A percentile compares a stretch with the other conserved stretches of the same genome.
These are phyloP conservation scores for Ichneumoninae sp. DNA, from an alignment of 2,888 invertebrate species.

Conservation along the genomic window DNA sequence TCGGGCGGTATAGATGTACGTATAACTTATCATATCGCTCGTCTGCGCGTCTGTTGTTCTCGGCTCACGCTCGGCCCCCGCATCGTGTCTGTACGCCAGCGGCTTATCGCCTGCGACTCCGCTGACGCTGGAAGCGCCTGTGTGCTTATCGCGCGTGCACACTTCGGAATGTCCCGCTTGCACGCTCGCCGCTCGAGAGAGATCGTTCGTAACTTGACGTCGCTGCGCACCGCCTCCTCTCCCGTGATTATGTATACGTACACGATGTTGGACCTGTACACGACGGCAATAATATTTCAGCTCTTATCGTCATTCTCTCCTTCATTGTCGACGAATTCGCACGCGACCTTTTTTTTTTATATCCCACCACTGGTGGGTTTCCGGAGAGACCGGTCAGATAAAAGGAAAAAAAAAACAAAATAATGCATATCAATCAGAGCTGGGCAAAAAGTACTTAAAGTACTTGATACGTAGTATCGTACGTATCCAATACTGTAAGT, in stretches of 20 bases:
- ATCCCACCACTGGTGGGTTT: not conserved
- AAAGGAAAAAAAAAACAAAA: not conserved
- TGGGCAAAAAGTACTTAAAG: too few species aligned
- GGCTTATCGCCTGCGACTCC: conserved; percentile 12
- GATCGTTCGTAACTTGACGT: conserved; percentile 50
- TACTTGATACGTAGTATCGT: too few species aligned
- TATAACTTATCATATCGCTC: conserved; percentile 11
- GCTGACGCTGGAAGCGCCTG: conserved; percentile 34
- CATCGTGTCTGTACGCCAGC: conserved; percentile 6
- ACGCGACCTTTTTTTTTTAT: not conserved
- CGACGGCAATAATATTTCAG: conserved; percentile 44
- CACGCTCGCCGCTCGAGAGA: conserved; percentile 59
- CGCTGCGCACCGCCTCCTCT: conserved; percentile 31
- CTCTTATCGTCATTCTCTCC: not conserved
- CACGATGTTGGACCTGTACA: conserved; percentile 4
- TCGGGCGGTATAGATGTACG: not conserved
- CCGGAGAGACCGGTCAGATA: not conserved
- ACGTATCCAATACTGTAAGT: too few species aligned
- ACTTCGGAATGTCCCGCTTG: conserved; percentile 71
- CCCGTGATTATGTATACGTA: conserved; percentile 39
- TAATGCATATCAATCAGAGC: not conserved
- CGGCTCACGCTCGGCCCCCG: conserved; percentile 13
- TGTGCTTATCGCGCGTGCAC: conserved; percentile 72
- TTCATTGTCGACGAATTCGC: conserved; percentile 5
- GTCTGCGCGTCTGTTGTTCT: conserved; percentile 26